Conservation (phyloP, 2,888 invertebrate genomes). For the Ommatoiulus sabulosus region DNA sequence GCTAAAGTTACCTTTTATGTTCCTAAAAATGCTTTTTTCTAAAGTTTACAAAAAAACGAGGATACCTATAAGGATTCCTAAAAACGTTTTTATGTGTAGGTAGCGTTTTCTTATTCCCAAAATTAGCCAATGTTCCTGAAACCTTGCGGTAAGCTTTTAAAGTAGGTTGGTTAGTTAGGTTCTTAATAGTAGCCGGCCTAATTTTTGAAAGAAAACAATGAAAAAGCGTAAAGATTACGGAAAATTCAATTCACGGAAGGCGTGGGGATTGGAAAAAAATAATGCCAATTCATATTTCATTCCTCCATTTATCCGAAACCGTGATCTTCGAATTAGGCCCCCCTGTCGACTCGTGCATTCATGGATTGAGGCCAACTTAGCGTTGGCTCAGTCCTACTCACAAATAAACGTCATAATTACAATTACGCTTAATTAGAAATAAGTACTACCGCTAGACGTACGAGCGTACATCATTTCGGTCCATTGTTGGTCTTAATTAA, state of each 20-base stretch:
- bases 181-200: not conserved
- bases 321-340: conserved; percentile 21
- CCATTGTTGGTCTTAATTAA: not conserved
- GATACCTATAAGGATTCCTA: too few relatives aligned
- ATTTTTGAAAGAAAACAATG: not conserved
- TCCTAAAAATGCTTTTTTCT: too few relatives aligned
- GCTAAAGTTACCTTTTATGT: too few relatives aligned
- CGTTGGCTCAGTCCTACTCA: not conserved
- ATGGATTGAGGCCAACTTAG: not conserved
- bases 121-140: too few relatives aligned
- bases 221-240: conserved; percentile 6
- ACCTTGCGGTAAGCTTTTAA: not conserved
- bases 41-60: too few relatives aligned
- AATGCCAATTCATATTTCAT: conserved; percentile 34
- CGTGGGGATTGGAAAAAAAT: conserved; percentile 29
- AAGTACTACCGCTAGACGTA: not conserved
- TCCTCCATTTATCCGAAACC: conserved; percentile 27
- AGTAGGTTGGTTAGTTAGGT: not conserved
- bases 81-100: too few relatives aligned
- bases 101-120: too few relatives aligned
- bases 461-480: not conserved
- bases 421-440: conserved; percentile 22
- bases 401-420: not conserved
- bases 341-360: not conserved
- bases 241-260: conserved; percentile 12